phyloP scores from a whole-genome alignment of 2,888 invertebrate genomes.

The Aethes cnicana region DNA sequence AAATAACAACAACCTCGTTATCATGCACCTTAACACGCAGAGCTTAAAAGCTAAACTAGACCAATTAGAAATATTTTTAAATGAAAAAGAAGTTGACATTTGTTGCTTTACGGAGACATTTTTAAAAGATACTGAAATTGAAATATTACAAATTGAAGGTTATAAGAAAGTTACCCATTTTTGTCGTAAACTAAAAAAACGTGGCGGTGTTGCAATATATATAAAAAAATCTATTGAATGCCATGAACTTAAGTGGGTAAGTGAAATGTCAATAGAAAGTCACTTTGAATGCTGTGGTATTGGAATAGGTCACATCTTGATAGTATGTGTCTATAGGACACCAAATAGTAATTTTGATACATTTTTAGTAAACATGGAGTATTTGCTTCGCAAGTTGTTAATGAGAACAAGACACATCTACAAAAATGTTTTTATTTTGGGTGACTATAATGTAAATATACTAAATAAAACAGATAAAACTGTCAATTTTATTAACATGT shows the following conservation, averaged over 20 bases:
- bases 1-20: too few species aligned
- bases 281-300: constrained; percentile 10
- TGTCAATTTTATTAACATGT: too few species aligned
- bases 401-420: too few species aligned
- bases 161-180: not conserved
- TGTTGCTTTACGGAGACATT: constrained; percentile 9
- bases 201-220: constrained; percentile 5
- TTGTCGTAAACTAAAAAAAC: not conserved
- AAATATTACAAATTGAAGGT: not conserved
- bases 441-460: too few species aligned
- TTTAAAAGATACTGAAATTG: not conserved
- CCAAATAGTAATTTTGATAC: too few species aligned
- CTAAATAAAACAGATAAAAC: too few species aligned
- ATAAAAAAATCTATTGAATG: not conserved
- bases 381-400: too few species aligned
- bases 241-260: not conserved
- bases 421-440: too few species aligned
- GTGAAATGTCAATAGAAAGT: constrained; percentile 1
- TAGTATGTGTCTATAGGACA: too few species aligned
- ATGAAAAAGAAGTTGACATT: not conserved
- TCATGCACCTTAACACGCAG: not conserved
- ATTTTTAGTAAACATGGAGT: too few species aligned
- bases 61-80: not conserved
- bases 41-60: constrained; percentile 1
- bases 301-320: not conserved